These are phyloP conservation scores for Galerucella nymphaeae DNA, from an alignment of 2,888 invertebrate genomes.

Conservation along the genomic window DNA sequence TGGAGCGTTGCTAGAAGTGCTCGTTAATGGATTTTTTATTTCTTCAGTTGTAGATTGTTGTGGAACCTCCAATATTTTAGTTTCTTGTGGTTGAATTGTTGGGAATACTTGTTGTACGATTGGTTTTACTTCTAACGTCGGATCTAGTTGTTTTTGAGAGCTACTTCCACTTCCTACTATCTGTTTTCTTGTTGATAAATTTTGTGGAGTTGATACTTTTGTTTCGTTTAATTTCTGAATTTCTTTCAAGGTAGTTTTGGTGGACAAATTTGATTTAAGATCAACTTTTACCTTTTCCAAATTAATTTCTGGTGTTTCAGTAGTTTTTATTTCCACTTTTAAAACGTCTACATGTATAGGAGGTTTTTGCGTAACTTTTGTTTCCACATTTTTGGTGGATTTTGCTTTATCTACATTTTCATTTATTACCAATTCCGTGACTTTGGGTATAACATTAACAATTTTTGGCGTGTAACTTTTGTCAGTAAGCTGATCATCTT, in stretches of 20 bases:
- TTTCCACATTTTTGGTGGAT: background rate
- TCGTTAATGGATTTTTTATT: background rate
- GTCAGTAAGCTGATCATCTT: conserved; percentile 28
- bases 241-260: background rate
- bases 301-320: conserved; percentile 18
- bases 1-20: conserved; percentile 29
- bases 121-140: conserved; percentile 38
- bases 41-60: background rate
- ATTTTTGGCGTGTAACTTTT: conserved; percentile 52
- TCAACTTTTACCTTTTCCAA: conserved; percentile 24
- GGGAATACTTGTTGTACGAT: conserved; percentile 40
- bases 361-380: conserved; percentile 13
- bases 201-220: background rate
- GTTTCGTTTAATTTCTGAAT: background rate
- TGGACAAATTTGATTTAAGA: conserved; percentile 3
- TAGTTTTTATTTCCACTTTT: conserved; percentile 24
- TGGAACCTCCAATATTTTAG: background rate
- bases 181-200: background rate
- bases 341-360: conserved; percentile 24
- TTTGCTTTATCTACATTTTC: conserved; percentile 33
- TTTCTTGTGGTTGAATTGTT: conserved; percentile 32
- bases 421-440: conserved; percentile 40
- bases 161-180: background rate
- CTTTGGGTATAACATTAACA: conserved; percentile 56
- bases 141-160: conserved; percentile 3